Conservation (phyloP, 2,797 vertebrate genomes). For the Apogon hyalosoma region DNA sequence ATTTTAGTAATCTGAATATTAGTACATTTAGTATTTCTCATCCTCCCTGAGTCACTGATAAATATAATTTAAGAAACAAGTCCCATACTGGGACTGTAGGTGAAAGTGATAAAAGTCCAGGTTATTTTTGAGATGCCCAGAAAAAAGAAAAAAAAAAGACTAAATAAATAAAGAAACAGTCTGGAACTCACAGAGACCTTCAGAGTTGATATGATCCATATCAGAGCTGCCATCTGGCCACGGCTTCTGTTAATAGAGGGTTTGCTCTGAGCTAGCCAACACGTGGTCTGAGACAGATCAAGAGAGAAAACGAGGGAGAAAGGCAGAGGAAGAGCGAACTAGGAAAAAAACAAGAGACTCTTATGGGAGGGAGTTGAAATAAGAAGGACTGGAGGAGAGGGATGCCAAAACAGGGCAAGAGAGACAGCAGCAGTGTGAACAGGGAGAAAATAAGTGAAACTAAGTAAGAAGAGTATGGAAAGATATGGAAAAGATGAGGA, state of each 20-base stretch:
- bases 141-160: not conserved
- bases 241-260: conserved; percentile 64
- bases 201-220: conserved; percentile 71
- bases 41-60: conserved; percentile 5
- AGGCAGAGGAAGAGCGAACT: not conserved
- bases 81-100: conserved; percentile 40
- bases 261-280: conserved; percentile 61
- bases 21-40: conserved; percentile 11
- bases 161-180: conserved; percentile 8
- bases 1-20: not conserved
- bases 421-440: conserved; percentile 7
- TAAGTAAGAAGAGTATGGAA: conserved; percentile 43
- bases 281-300: conserved; percentile 37
- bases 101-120: conserved; percentile 51
- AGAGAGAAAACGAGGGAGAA: not conserved
- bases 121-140: conserved; percentile 47
- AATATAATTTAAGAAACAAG: conserved; percentile 32
- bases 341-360: conserved; percentile 34
- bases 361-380: conserved; percentile 38
- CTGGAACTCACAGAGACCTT: conserved; percentile 51
- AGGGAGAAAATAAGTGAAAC: conserved; percentile 43
- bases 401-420: conserved; percentile 18
- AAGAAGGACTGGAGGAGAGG: conserved; percentile 10
- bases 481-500: conserved; percentile 26
- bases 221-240: conserved; percentile 75